Conservation (phyloP, 2,113 vertebrate species). For the Harpagus bidentatus region DNA sequence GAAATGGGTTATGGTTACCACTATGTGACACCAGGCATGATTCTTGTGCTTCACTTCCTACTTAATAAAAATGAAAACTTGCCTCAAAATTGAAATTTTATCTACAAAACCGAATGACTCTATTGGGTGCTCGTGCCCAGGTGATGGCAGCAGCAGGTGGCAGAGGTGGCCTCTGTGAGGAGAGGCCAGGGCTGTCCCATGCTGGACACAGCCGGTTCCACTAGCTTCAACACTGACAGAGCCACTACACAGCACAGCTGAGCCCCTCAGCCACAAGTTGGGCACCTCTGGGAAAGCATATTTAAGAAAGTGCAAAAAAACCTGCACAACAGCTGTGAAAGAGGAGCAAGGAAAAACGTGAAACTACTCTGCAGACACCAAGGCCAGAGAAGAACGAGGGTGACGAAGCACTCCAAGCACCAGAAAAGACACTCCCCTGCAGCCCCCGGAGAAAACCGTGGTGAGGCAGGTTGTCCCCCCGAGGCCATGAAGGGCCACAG, state of each 20-base stretch:
- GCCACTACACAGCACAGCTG: not conserved
- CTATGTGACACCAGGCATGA: not conserved
- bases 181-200: not conserved
- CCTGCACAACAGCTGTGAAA: not conserved
- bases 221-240: not conserved
- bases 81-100: not conserved
- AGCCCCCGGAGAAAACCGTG: not conserved
- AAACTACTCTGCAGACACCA: not conserved
- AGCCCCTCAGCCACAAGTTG: not conserved
- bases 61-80: not conserved
- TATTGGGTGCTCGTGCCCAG: not conserved
- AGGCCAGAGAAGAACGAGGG: not conserved
- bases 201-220: not conserved
- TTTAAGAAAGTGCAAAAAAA: not conserved
- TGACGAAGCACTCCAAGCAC: not conserved
- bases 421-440: not conserved
- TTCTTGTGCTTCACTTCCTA: not conserved
- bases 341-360: not conserved
- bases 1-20: not conserved
- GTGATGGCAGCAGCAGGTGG: not conserved
- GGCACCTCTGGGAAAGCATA: not conserved
- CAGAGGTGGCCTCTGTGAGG: not conserved
- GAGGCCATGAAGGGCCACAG: not conserved
- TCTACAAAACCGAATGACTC: not conserved
- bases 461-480: not conserved